Evolutionary conservation across 2,888 invertebrate genomes (phyloP).

Genomic region (Tetanocera ferruginea): DNA sequence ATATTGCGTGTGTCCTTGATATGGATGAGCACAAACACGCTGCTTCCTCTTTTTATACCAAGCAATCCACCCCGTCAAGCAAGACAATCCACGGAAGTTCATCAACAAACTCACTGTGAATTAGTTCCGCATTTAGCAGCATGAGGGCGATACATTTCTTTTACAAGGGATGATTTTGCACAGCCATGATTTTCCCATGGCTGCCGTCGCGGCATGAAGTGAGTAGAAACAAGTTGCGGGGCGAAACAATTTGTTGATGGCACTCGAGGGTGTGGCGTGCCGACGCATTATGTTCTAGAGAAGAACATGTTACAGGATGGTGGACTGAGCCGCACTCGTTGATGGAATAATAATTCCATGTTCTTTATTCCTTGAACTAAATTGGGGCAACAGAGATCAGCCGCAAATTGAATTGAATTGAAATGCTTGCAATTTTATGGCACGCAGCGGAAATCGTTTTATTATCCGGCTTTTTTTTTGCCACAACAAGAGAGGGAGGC

Average conservation of each 20-base stretch:
- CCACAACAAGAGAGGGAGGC: background rate
- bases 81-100: background rate
- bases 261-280: slow-evolving; percentile 60
- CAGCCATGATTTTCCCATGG: background rate
- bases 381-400: background rate
- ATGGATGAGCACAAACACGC: slow-evolving; percentile 22
- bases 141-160: background rate
- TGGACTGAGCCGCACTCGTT: slow-evolving; percentile 38
- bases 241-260: slow-evolving; percentile 61
- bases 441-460: slow-evolving; percentile 66
- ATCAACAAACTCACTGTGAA: background rate
- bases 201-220: background rate
- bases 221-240: background rate
- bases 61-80: background rate
- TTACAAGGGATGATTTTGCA: slow-evolving; percentile 17
- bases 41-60: background rate
- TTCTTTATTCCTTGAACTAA: background rate
- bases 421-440: slow-evolving; percentile 64
- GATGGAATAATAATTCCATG: slow-evolving; percentile 62
- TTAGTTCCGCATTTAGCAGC: background rate
- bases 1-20: slow-evolving; percentile 26
- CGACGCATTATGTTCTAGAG: background rate
- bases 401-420: slow-evolving; percentile 60
- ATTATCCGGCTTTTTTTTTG: slow-evolving; percentile 55
- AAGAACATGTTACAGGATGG: background rate